Percentiles rank a stretch among this genome's conserved stretches.
Evolutionary conservation across 2,113 vertebrate genomes (phyloP).

Genomic region (Spea bombifrons): DNA sequence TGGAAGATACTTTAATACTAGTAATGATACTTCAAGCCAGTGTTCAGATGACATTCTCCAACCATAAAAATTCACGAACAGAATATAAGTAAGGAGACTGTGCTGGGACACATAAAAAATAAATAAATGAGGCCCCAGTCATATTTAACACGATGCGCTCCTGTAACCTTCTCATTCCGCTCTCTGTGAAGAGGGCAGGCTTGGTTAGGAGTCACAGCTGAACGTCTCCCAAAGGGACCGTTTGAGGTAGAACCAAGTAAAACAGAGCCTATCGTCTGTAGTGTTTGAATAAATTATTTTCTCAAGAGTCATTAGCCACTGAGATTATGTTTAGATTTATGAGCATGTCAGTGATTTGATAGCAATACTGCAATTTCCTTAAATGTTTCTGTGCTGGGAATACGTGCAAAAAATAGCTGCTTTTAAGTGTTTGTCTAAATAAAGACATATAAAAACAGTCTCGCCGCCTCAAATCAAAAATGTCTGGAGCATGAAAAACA

Average conservation of each 20-base stretch:
- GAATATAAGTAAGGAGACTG: too few species aligned
- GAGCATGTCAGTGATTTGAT: conserved; percentile 1
- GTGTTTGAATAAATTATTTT: conserved; percentile 29
- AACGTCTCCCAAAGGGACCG: conserved; percentile 28
- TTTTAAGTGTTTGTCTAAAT: background rate
- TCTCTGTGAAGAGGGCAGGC: background rate
- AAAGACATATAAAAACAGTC: background rate
- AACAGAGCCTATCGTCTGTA: conserved; percentile 7
- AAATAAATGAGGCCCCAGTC: too few species aligned
- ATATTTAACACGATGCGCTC: too few species aligned
- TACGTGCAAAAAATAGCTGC: background rate
- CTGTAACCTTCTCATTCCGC: too few species aligned
- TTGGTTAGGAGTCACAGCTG: background rate
- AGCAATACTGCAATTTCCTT: conserved; percentile 20
- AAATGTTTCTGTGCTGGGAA: conserved; percentile 12
- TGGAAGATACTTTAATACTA: too few species aligned
- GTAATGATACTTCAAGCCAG: too few species aligned
- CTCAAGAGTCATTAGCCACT: conserved; percentile 32
- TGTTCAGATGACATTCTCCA: too few species aligned
- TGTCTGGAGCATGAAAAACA: too few species aligned
- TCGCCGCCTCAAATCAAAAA: too few species aligned
- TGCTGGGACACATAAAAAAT: too few species aligned
- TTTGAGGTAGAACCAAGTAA: conserved; percentile 29
- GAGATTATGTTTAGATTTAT: conserved; percentile 34
- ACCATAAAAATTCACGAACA: too few species aligned